phyloP scores from a whole-genome alignment of 2,888 invertebrate species.

The Zelleria hepariella region DNA sequence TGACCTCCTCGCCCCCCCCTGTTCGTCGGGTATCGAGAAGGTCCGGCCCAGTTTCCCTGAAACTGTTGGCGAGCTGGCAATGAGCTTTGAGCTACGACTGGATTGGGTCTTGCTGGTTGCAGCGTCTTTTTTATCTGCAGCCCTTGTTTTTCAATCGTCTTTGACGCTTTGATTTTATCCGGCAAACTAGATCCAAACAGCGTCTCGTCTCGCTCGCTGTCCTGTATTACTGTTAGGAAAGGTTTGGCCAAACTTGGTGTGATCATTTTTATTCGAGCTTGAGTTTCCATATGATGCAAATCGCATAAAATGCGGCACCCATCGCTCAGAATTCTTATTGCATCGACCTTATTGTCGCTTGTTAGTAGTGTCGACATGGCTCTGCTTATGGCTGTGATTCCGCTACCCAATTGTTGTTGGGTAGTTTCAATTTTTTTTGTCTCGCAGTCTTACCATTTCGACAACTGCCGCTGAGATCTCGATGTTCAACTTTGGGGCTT shows the following conservation, averaged over 20 bases:
- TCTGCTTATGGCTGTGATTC: constrained; percentile 12
- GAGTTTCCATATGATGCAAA: neutral
- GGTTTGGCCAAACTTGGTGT: neutral
- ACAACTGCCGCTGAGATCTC: constrained; percentile 14
- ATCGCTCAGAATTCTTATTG: neutral
- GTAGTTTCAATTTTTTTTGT: constrained; percentile 7
- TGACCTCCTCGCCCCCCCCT: constrained; percentile 1
- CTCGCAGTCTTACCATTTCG: constrained; percentile 8
- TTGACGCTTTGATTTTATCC: constrained; percentile 2
- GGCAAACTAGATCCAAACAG: neutral
- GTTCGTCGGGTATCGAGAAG: no score
- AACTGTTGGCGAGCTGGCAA: neutral
- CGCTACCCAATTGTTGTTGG: constrained; percentile 14
- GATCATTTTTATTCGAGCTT: neutral
- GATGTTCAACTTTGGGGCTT: constrained; percentile 13
- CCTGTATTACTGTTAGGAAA: neutral
- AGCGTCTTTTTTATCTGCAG: neutral
- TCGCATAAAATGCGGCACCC: neutral
- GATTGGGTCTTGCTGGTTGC: neutral
- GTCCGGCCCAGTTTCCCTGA: constrained; percentile 5
- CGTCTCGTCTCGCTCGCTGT: neutral
- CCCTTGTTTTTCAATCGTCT: constrained; percentile 1
- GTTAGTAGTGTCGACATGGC: neutral
- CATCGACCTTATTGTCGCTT: neutral
- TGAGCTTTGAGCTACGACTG: neutral